These are phyloP conservation scores for Aphelenchoides fujianensis DNA, from an alignment of 1,140 invertebrate species.

Conservation along the genomic window DNA sequence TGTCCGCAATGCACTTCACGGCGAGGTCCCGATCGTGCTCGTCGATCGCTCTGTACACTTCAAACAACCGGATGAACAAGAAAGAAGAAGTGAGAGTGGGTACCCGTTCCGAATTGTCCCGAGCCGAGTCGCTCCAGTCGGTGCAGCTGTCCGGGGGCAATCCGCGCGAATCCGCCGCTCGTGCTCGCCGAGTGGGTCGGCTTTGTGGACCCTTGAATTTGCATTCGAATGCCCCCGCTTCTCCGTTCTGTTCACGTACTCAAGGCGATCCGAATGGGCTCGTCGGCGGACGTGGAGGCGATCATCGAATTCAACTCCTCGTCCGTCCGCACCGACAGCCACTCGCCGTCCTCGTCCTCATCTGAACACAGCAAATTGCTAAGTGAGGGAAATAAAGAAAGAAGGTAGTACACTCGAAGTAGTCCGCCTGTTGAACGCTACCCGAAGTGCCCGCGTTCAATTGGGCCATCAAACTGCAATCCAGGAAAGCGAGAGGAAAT, in stretches of 20 bases:
- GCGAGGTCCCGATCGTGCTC: slow-evolving; percentile 39
- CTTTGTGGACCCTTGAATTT: slow-evolving; percentile 12
- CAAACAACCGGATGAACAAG: slow-evolving; percentile 8
- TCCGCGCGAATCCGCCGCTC: slow-evolving; percentile 11
- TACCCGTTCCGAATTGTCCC: slow-evolving; percentile 63
- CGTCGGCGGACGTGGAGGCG: not conserved
- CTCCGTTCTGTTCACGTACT: too few species aligned
- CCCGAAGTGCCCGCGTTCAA: slow-evolving; percentile 27
- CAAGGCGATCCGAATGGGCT: slow-evolving; percentile 14
- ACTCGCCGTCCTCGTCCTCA: slow-evolving; percentile 53
- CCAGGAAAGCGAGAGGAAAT: too few species aligned
- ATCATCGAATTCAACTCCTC: slow-evolving; percentile 47
- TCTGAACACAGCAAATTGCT: slow-evolving; percentile 42
- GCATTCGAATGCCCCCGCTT: slow-evolving; percentile 3
- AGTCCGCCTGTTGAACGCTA: slow-evolving; percentile 24
- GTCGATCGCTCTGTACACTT: slow-evolving; percentile 33
- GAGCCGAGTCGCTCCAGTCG: slow-evolving; percentile 56
- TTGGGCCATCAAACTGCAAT: slow-evolving; percentile 36
- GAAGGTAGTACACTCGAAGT: slow-evolving; percentile 47
- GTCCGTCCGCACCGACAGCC: slow-evolving; percentile 49
- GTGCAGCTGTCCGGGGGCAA: slow-evolving; percentile 54
- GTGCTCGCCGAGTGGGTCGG: not conserved
- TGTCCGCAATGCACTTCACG: slow-evolving; percentile 39
- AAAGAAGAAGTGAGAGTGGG: slow-evolving; percentile 46
- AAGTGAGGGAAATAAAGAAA: not conserved